These are phyloP conservation scores for Sebastes itinus DNA, from an alignment of 2,797 vertebrate genomes.

Conservation along the genomic window DNA sequence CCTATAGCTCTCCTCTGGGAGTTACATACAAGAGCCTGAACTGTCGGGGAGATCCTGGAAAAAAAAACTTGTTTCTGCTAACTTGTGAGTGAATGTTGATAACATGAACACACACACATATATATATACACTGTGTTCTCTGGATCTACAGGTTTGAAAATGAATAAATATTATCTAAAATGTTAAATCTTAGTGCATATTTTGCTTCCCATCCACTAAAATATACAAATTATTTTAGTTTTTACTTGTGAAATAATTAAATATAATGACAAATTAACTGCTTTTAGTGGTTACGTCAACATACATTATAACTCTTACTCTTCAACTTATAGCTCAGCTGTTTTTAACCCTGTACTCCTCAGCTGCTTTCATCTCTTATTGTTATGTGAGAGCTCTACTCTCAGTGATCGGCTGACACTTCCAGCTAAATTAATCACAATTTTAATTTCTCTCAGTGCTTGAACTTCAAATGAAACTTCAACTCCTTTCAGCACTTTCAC, in stretches of 20 bases:
- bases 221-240: no score
- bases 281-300: background rate
- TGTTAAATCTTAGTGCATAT: background rate
- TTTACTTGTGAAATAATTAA: background rate
- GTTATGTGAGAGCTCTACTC: background rate
- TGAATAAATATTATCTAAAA: background rate
- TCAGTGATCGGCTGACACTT: background rate
- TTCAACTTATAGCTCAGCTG: background rate
- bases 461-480: background rate
- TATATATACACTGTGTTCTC: background rate
- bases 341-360: background rate
- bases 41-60: conserved; percentile 45
- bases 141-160: conserved; percentile 6
- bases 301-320: background rate
- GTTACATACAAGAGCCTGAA: conserved; percentile 45
- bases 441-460: background rate
- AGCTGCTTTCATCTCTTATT: background rate
- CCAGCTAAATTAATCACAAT: background rate
- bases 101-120: conserved; percentile 41
- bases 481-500: background rate
- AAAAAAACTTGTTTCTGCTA: conserved; percentile 27
- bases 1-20: conserved; percentile 68
- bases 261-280: background rate
- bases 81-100: conserved; percentile 50
- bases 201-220: no score